Evolutionary conservation across 2,888 invertebrate genomes (phyloP).

Genomic region (Elgonia sp.): DNA sequence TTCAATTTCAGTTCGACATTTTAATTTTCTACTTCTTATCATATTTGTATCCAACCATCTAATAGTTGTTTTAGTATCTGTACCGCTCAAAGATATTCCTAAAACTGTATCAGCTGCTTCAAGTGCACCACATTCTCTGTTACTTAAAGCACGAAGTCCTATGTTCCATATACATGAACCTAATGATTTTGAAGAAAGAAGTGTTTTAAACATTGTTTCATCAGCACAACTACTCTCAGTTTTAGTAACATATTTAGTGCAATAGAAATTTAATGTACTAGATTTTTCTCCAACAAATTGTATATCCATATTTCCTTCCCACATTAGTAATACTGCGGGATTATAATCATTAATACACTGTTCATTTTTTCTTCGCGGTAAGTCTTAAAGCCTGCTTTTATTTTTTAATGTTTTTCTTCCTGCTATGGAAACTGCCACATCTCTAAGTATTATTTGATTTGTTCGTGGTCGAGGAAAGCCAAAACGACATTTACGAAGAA

Average conservation of each 20-base stretch:
- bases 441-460: constrained; percentile 67
- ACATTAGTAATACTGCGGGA: background rate
- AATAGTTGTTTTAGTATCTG: constrained; percentile 82
- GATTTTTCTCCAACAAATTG: constrained; percentile 54
- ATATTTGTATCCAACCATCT: constrained; percentile 2
- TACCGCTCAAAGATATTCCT: constrained; percentile 80
- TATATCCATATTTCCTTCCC: constrained; percentile 33
- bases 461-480: constrained; percentile 75
- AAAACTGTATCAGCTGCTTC: constrained; percentile 69
- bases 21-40: too few relatives aligned
- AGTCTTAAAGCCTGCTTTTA: constrained; percentile 79
- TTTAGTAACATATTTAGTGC: constrained; percentile 73
- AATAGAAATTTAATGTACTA: constrained; percentile 44
- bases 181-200: constrained; percentile 76
- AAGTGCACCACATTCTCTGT: constrained; percentile 37
- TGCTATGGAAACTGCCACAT: constrained; percentile 74
- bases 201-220: constrained; percentile 76
- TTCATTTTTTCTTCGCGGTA: constrained; percentile 39
- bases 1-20: too few relatives aligned
- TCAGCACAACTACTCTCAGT: constrained; percentile 54
- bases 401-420: constrained; percentile 78
- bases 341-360: constrained; percentile 26
- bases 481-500: constrained; percentile 75
- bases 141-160: constrained; percentile 1
- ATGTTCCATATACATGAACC: too few relatives aligned